Evolutionary conservation across 1,140 invertebrate species (phyloP).

Genomic region (Chironomus tepperi): DNA sequence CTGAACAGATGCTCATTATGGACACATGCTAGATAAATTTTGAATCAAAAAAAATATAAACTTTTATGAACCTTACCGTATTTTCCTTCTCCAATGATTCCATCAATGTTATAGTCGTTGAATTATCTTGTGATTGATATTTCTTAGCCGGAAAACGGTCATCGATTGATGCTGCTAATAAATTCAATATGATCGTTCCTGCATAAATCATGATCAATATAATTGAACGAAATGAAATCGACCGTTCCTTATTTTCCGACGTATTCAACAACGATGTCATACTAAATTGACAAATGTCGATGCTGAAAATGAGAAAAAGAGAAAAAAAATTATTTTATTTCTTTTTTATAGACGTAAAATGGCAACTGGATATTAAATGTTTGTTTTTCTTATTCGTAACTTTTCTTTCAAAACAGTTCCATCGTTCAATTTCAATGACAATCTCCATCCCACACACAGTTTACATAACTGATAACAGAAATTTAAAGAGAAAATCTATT

Average conservation of each 20-base stretch:
- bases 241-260: conserved; percentile 29
- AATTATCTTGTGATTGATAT: conserved; percentile 12
- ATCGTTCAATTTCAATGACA: no score
- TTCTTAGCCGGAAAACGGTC: conserved; percentile 35
- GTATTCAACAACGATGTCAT: conserved; percentile 33
- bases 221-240: conserved; percentile 39
- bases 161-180: conserved; percentile 39
- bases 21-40: not conserved
- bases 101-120: conserved; percentile 11
- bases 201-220: conserved; percentile 41
- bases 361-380: no score
- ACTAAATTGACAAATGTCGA: conserved; percentile 39
- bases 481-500: not conserved
- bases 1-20: no score
- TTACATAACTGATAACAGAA: not conserved
- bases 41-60: not conserved
- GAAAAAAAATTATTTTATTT: not conserved
- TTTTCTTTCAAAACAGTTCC: no score
- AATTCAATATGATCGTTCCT: conserved; percentile 40
- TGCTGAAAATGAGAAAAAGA: conserved; percentile 29
- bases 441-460: no score
- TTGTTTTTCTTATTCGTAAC: no score
- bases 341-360: not conserved
- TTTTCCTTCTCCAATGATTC: not conserved
- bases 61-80: not conserved